A percentile compares a stretch with the other conserved stretches of the same genome.
Evolutionary conservation across 2,888 invertebrate genomes (phyloP).

Genomic region (Rhingia rostrata): DNA sequence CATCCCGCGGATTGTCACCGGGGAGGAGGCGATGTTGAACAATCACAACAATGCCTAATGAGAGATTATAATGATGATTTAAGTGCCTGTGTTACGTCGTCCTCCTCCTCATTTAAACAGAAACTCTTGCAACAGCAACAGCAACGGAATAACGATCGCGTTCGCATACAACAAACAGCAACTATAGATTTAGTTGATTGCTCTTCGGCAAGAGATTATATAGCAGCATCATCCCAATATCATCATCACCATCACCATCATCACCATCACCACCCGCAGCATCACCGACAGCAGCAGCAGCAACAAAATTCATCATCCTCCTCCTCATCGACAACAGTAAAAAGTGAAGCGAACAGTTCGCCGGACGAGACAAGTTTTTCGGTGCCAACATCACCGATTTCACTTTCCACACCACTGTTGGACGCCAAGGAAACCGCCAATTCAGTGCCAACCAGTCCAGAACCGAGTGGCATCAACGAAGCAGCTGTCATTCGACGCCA

Average conservation of each 20-base stretch:
- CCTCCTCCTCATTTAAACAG: conserved; percentile 75
- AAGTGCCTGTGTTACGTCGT: conserved; percentile 76
- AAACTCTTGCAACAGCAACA: conserved; percentile 68
- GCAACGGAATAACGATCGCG: conserved; percentile 61
- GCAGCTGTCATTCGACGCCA: conserved; percentile 80
- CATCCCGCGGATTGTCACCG: conserved; percentile 57
- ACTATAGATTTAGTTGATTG: conserved; percentile 70
- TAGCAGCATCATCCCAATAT: conserved; percentile 64
- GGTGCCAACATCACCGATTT: conserved; percentile 84
- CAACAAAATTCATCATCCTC: conserved; percentile 77
- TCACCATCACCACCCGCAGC: conserved; percentile 70
- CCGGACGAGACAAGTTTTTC: conserved; percentile 83
- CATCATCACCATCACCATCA: conserved; percentile 70
- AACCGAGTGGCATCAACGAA: conserved; percentile 81
- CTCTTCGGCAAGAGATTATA: conserved; percentile 49
- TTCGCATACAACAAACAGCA: conserved; percentile 69
- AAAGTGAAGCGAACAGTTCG: conserved; percentile 80
- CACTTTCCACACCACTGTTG: conserved; percentile 83
- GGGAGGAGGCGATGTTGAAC: conserved; percentile 71
- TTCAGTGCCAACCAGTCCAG: conserved; percentile 89
- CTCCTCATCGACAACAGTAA: conserved; percentile 82
- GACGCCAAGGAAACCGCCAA: conserved; percentile 83
- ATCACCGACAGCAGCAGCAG: conserved; percentile 72
- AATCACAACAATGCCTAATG: conserved; percentile 66
- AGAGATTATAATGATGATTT: conserved; percentile 76